phyloP scores from a whole-genome alignment of 2,888 invertebrate species.

The Stenurella melanura region DNA sequence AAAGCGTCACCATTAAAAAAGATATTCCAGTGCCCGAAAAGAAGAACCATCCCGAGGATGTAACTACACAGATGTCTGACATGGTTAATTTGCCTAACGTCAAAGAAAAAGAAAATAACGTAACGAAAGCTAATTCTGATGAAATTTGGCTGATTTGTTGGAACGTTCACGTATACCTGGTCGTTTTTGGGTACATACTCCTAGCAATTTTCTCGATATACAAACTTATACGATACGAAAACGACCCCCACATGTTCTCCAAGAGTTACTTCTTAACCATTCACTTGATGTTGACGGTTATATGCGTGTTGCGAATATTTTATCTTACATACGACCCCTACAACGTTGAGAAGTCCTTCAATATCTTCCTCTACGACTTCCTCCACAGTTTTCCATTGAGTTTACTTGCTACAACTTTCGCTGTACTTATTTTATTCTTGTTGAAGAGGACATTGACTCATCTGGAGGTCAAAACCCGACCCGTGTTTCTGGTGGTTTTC shows the following conservation, averaged over 20 bases:
- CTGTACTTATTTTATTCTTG: slow-evolving; percentile 89
- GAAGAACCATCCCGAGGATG: slow-evolving; percentile 61
- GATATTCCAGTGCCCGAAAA: slow-evolving; percentile 59
- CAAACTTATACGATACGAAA: slow-evolving; percentile 90
- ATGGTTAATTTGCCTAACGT: slow-evolving; percentile 79
- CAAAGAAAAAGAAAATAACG: slow-evolving; percentile 71
- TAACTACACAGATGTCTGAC: slow-evolving; percentile 71
- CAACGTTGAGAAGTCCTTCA: slow-evolving; percentile 88
- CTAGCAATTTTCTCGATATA: slow-evolving; percentile 90
- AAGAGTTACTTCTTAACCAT: slow-evolving; percentile 92
- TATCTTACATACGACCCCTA: slow-evolving; percentile 95
- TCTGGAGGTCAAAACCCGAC: slow-evolving; percentile 82
- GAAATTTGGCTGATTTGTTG: slow-evolving; percentile 89
- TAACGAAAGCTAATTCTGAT: slow-evolving; percentile 70
- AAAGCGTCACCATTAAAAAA: slow-evolving; percentile 70
- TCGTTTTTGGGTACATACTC: slow-evolving; percentile 89
- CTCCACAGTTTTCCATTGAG: slow-evolving; percentile 90
- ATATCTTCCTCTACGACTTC: slow-evolving; percentile 86
- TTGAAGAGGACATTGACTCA: slow-evolving; percentile 84
- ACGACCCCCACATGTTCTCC: slow-evolving; percentile 89
- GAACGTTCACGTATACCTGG: slow-evolving; percentile 93
- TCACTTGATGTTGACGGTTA: slow-evolving; percentile 87
- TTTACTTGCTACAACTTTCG: slow-evolving; percentile 91
- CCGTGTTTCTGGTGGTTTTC: slow-evolving; percentile 85
- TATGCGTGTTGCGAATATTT: slow-evolving; percentile 88